Evolutionary conservation across 1,140 invertebrate genomes (phyloP).

Genomic region (Hycleus cichorii): DNA sequence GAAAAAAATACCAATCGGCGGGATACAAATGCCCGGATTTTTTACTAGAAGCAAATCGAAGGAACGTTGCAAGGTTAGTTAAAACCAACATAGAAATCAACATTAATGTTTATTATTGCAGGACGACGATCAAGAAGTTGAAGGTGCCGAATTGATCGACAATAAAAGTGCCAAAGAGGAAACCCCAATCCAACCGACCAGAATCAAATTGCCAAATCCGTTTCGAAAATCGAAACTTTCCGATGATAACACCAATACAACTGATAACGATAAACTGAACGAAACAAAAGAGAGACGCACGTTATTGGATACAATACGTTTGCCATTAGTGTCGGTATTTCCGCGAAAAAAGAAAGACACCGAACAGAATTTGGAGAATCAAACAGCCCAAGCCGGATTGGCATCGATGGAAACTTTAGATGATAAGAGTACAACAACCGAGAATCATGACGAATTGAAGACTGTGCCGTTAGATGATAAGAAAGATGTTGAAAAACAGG

Average conservation of each 20-base stretch:
- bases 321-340: slow-evolving; percentile 58
- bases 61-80: slow-evolving; percentile 52
- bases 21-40: slow-evolving; percentile 73
- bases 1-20: slow-evolving; percentile 73
- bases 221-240: slow-evolving; percentile 37
- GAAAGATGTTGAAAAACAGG: slow-evolving; percentile 38
- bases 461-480: slow-evolving; percentile 52
- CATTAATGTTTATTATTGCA: slow-evolving; percentile 8
- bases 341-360: slow-evolving; percentile 35
- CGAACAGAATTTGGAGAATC: slow-evolving; percentile 33
- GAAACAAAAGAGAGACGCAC: slow-evolving; percentile 39
- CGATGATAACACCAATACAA: slow-evolving; percentile 20
- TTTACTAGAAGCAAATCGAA: slow-evolving; percentile 70
- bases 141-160: slow-evolving; percentile 36
- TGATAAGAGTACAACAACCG: slow-evolving; percentile 46
- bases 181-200: slow-evolving; percentile 16
- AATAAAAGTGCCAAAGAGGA: slow-evolving; percentile 36
- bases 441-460: slow-evolving; percentile 55
- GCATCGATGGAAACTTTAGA: slow-evolving; percentile 73
- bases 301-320: slow-evolving; percentile 53
- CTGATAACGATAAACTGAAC: slow-evolving; percentile 16
- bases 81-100: background rate
- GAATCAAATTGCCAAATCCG: slow-evolving; percentile 40
- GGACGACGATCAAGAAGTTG: slow-evolving; percentile 31
- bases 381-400: slow-evolving; percentile 53